Evolutionary conservation across 23 tunicate genomes (phyloP), one percentile per base, ranked within the genome.

Genomic region (Oikopleura dioica): DNA sequence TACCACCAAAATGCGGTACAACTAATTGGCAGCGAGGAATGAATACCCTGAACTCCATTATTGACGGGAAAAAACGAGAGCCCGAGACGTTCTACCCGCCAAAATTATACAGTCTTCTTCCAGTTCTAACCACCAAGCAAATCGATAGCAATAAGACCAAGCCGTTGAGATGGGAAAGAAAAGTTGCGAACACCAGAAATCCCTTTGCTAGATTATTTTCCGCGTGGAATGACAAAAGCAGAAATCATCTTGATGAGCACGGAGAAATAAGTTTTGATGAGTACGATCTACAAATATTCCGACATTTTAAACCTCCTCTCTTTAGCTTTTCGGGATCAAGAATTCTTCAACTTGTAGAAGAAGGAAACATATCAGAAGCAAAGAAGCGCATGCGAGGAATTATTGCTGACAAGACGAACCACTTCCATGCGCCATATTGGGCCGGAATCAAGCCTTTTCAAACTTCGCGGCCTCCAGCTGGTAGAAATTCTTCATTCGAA

Each of bases 1-100:
- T 63, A 63, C 72, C 72, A 2, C 72, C 72, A 63, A 63, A 63
- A 63, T 63, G 72, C 26, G 72, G 72, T 31, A 63, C 72, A 63
- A 16, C 72, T 2, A 63, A 63, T 28, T 63, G 72, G 72, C 72
- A 63, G 26, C 72, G 72, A 2, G 72, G 72, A 63, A 63, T 63
- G 72, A 63, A 63, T 28, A 31, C 26, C 26, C 26, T 63, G 26
- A 23, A 63, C 2, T 2, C 29, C 33, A 63, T 12, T 12, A 24
- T 63, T 28, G 72, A 63, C 30, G 72, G 72, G 33, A 28, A 28
- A 23, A 63, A 23, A 63, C 2, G 30, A 21, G 5, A 16, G 33
- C 72, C 72, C 29, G 33, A 63, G 26, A 28, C 9, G 16, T 44
- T 16, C 72, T 2, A 63, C 2, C 72, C 32, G 2, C 72, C 29